Evolutionary conservation across 2,797 vertebrate species (phyloP), one percentile per base, ranked within the genome.

Genomic region (Diplodus puntazzo): DNA sequence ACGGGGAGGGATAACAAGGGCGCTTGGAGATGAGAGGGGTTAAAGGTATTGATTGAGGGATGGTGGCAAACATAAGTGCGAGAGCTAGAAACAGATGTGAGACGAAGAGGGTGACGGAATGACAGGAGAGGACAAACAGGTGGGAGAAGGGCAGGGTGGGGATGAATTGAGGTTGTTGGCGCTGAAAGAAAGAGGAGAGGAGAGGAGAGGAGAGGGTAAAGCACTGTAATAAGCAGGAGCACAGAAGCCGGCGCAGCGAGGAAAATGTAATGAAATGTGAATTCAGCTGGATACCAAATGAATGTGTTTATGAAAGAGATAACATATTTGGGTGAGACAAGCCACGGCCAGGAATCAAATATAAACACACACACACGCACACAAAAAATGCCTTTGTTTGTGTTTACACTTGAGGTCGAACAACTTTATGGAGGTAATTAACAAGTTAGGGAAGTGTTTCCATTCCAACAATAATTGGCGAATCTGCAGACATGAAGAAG

Each of bases 11-110:
- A 74, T 34, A 76, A 75, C 23, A 13, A 73, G 55, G 45, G 45
- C 46, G 45, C 6, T 27, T 75, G 34, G 50, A 63, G 55, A 77
- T 73, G 81, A 75, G 30, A 75, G 58, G 82, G 75, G 85, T 88
- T 89, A 85, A 80, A 77, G 49, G 58, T 83, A 87, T 87, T 85
- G 79, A 88, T 73, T 76, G 70, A 58, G 34, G n/a, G 64, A 85
- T 76, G 72, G 67, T 61, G 68, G 75, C 66, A 81, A 89, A 82
- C 57, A 84, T 49, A 53, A 79, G 85, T 75, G 77, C 65, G 54
- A 55, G 58, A 78, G 73, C 81, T 27, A 73, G 66, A 85, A 86
- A 80, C 77, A 84, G 72, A 84, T 77, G 75, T 66, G 68, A 79
- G 66, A 12, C 67, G 42, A 73, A 52, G 68, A 60, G 49, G 67